Percentiles rank a stretch among this genome's conserved stretches.
phyloP scores from a whole-genome alignment of 2,113 vertebrate species.

The Pseudonaja textilis region DNA sequence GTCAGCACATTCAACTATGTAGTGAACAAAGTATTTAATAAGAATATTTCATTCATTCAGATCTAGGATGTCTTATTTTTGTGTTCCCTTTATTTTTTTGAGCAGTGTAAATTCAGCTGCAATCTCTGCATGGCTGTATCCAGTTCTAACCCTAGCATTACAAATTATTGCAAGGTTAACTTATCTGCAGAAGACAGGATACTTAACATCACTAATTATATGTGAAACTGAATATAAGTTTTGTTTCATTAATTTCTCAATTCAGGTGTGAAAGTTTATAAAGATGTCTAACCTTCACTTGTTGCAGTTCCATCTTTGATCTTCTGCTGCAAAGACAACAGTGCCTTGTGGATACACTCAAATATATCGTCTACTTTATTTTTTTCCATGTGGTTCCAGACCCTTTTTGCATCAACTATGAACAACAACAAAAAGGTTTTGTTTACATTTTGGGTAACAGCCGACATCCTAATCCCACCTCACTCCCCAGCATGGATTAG shows the following conservation, averaged over 20 bases:
- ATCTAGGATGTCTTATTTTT: too few relatives aligned
- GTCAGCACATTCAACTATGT: too few relatives aligned
- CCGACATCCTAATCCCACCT: neutral
- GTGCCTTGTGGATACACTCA: slow-evolving; percentile 68
- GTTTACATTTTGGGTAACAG: slow-evolving; percentile 1
- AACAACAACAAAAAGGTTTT: slow-evolving; percentile 42
- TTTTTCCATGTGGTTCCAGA: slow-evolving; percentile 68
- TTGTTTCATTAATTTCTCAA: neutral
- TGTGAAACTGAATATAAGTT: neutral
- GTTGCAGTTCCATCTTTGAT: slow-evolving; percentile 77
- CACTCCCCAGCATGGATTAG: neutral
- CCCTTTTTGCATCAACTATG: slow-evolving; percentile 67
- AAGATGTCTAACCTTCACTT: slow-evolving; percentile 66
- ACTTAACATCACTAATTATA: neutral
- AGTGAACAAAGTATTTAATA: too few relatives aligned
- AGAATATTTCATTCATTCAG: too few relatives aligned
- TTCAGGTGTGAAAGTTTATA: neutral
- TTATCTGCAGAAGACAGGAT: neutral
- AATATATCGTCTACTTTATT: slow-evolving; percentile 72
- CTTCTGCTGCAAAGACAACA: slow-evolving; percentile 71
- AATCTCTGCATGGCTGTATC: too few relatives aligned
- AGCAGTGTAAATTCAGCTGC: too few relatives aligned
- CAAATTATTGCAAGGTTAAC: neutral
- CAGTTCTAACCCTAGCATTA: neutral
- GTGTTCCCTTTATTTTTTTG: too few relatives aligned